These are phyloP conservation scores for Gnatocerus cornutus DNA, from an alignment of 2,888 invertebrate genomes.

Conservation along the genomic window DNA sequence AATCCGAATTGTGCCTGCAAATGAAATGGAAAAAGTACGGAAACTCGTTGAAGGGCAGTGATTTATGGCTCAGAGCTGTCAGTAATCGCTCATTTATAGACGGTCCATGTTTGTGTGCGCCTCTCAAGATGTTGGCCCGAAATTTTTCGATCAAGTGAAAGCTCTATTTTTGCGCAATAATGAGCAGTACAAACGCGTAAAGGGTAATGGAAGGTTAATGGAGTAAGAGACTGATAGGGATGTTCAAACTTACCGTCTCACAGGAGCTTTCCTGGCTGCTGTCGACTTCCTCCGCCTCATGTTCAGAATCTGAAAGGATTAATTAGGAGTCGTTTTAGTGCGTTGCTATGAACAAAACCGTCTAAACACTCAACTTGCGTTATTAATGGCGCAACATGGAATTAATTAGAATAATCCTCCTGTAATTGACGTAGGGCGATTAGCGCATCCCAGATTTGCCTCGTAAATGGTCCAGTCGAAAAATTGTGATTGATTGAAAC, in stretches of 20 bases:
- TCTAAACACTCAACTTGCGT: constrained; percentile 21
- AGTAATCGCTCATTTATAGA: no score
- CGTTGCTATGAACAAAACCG: constrained; percentile 22
- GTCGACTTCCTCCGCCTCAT: constrained; percentile 30
- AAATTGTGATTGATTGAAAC: constrained; percentile 25
- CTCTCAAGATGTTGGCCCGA: no score
- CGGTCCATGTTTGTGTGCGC: no score
- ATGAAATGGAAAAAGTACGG: neutral
- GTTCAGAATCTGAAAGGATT: constrained; percentile 36
- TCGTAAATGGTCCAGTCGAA: neutral
- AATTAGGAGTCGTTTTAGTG: constrained; percentile 31
- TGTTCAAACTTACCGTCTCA: constrained; percentile 32
- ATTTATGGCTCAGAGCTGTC: neutral
- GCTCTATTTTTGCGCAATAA: neutral
- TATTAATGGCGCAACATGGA: constrained; percentile 31
- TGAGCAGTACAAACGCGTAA: neutral
- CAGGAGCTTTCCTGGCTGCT: constrained; percentile 22
- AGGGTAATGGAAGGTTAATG: constrained; percentile 16
- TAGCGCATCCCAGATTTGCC: neutral
- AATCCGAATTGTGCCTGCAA: no score
- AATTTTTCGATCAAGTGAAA: no score
- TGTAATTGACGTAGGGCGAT: constrained; percentile 33
- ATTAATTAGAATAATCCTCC: constrained; percentile 30
- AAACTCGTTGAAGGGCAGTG: neutral
- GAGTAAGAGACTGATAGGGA: constrained; percentile 32